Base-by-base conservation (phyloP, 64 coral and sea anemone genomes). In the Platygyra sinensis region DNA sequence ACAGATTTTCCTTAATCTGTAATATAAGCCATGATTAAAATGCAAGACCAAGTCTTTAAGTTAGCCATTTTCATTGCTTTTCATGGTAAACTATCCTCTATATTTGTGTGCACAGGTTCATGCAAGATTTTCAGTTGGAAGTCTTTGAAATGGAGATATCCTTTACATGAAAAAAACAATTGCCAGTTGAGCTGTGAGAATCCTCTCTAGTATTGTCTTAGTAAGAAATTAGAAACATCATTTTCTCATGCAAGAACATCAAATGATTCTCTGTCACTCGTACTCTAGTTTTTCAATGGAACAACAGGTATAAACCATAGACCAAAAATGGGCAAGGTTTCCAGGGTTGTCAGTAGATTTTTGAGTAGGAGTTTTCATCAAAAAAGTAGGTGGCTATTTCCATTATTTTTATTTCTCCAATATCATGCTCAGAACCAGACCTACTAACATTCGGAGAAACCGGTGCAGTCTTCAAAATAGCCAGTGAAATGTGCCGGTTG, bases 121-220 rank as follows among this genome's bases (percentile, higher is more conserved):
- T 96, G 95, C 74, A 86, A 67, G 74, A 96, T 86, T 82, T 96
- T 17, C 95, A 96, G 39, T 32, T 90, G 61, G 95, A 96, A 86
- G 76, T 96, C 60, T 86, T 91, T 77, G 95, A 96, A 84, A 86
- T 96, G 95, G 95, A 96, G 62, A 93, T 96, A 96, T 96, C 95
- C 95, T 96, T 96, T 69, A 69, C 15, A 16, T 57, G 7, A 55
- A 57, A 57, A 57, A 46, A 46, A 46, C 42, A 46, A 7, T 8
- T 46, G 42, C 5, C 42, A 46, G 42, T 6, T 46, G 42, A 62
- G 60, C 20, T 62, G 60, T 18, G 60, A 22, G 60, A 18, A 22
- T 62, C 16, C 60, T 16, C 12, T 62, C 60, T 62, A 62, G 60
- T 62, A 19, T 62, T 62, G 60, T 62, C 5, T 62, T 62, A 19